Conservation (phyloP, 1,140 invertebrate genomes). For the Trichonephila clavata region DNA sequence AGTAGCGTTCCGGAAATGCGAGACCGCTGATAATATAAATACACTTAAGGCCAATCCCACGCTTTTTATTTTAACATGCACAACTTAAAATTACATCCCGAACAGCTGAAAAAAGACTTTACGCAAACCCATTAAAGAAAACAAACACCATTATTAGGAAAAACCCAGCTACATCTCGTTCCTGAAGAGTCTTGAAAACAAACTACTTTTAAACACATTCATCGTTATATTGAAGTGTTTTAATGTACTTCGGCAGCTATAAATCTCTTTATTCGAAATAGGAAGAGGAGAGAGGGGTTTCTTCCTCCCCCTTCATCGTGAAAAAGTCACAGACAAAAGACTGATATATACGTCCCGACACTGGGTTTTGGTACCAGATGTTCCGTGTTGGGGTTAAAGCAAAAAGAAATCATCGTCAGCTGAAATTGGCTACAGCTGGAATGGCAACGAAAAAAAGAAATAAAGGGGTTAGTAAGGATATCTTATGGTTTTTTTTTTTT, state of each 20-base stretch:
- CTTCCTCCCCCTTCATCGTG: neutral
- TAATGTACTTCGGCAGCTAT: neutral
- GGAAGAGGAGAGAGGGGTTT: neutral
- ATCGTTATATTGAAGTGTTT: neutral
- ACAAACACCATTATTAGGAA: no score
- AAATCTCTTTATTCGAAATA: slow-evolving; percentile 2
- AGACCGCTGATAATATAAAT: no score
- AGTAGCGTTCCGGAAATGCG: no score
- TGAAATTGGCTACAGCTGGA: neutral
- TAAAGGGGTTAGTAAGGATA: neutral
- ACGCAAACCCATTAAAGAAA: no score
- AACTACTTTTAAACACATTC: neutral
- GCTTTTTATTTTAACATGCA: no score
- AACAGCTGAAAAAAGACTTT: no score
- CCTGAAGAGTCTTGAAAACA: neutral
- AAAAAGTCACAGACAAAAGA: slow-evolving; percentile 23
- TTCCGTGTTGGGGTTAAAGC: neutral
- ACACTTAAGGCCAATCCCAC: no score
- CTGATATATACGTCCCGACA: neutral
- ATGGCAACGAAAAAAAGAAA: neutral
- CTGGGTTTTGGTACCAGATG: neutral
- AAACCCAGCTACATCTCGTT: no score
- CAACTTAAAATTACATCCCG: no score
- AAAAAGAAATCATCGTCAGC: neutral
- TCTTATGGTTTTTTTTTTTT: no score